phyloP scores from a whole-genome alignment of 2,888 invertebrate species.

The Eupithecia pulchellata region DNA sequence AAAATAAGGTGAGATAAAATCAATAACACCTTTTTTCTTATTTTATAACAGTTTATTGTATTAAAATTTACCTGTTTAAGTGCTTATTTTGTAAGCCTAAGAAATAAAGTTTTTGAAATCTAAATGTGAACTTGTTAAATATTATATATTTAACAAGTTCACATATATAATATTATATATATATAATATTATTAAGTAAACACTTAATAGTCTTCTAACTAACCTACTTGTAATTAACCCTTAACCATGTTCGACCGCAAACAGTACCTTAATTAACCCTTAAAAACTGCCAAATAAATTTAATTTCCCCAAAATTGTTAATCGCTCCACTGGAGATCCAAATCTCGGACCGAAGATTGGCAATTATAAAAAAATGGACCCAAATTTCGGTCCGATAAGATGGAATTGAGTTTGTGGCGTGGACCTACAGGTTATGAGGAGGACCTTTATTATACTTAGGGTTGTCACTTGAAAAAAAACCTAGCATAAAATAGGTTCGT shows the following conservation, averaged over 20 bases:
- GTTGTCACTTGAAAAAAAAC: not conserved
- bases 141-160: too few relatives aligned
- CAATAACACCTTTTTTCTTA: too few relatives aligned
- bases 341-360: slow-evolving; percentile 60
- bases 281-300: slow-evolving; percentile 48
- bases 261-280: slow-evolving; percentile 19
- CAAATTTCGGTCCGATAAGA: slow-evolving; percentile 57
- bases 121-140: too few relatives aligned
- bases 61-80: too few relatives aligned
- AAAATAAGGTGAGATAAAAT: too few relatives aligned
- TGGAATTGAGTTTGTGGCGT: slow-evolving; percentile 46
- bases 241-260: not conserved
- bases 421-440: not conserved
- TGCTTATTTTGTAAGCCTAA: too few relatives aligned
- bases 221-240: not conserved
- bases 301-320: slow-evolving; percentile 56
- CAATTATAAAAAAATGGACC: slow-evolving; percentile 68
- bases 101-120: too few relatives aligned
- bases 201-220: not conserved
- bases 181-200: too few relatives aligned
- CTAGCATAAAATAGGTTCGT: too few relatives aligned
- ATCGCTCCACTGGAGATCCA: slow-evolving; percentile 47
- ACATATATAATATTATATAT: too few relatives aligned
- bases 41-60: too few relatives aligned
- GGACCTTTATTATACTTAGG: not conserved